Base-by-base conservation (phyloP, 1,140 invertebrate species). In the Drosophila sturtevanti region DNA sequence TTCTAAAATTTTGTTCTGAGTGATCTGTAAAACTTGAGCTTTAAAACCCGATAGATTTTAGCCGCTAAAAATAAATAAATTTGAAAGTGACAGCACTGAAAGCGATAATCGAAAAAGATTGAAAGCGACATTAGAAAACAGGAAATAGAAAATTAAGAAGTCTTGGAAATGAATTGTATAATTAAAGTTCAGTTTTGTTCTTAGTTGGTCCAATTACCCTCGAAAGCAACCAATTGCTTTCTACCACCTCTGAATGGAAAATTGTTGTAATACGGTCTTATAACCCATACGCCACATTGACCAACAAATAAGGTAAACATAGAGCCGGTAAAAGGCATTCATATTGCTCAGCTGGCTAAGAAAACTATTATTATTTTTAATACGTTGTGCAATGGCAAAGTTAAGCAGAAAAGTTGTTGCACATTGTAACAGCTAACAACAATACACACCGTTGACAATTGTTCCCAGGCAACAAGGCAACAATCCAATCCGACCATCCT, bases 371-470 rank as follows among this genome's bases (percentile, higher is more conserved):
- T 66, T 70, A 82, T 48, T 48, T 48, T 48, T 48, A 48, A 79
- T 81, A 82, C 69, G 64, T 34, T 65, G 64, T 69, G 65, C 64
- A 64, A 68, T 67, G 75, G 55, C 60, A 72, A 82, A 89, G 63
- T 73, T 68, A 84, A 79, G 73, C 60, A 65, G 44, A 79, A 82
- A 87, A 89, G 66, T 73, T 87, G 62, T 73, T 87, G 62, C 54
- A 63, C 63, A 68, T 71, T 84, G 84, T 84, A 74, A 14, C n/a
- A 48, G 41, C 41, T 1, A 71, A 82, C 67, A 89, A 84, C 82
- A 87, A 84, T 77, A 66, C 72, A 64, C 61, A 69, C 67, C 77
- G 79, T 87, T 87, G 84, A 89, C 84, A 87, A 87, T 87, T 84
- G 84, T 84, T 77, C 41, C 72, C 58, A 61, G 75, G 71, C 68